Conservation (phyloP, 1,140 invertebrate genomes). For the Gonatopus flavifemur region DNA sequence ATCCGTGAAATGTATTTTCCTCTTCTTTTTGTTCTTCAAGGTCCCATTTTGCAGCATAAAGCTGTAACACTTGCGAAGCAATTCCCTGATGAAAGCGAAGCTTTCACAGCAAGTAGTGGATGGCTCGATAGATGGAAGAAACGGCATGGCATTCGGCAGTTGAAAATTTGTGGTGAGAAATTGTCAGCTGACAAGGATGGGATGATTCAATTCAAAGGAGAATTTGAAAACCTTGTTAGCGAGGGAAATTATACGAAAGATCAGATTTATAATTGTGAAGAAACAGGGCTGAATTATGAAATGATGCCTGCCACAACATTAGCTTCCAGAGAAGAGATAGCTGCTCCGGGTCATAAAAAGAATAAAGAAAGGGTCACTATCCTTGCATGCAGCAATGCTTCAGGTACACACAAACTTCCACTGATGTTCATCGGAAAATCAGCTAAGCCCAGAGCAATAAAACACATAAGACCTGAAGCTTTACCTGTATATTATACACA, state of each 20-base stretch:
- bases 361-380: slow-evolving; percentile 46
- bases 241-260: no score
- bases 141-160: slow-evolving; percentile 14
- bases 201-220: slow-evolving; percentile 9
- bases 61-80: slow-evolving; percentile 14
- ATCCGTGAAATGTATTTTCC: background rate
- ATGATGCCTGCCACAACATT: slow-evolving; percentile 37
- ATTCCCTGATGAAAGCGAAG: slow-evolving; percentile 7
- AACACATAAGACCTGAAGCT: slow-evolving; percentile 37
- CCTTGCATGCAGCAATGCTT: slow-evolving; percentile 39
- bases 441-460: slow-evolving; percentile 42
- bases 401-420: slow-evolving; percentile 37
- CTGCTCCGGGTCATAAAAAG: slow-evolving; percentile 31
- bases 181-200: slow-evolving; percentile 15
- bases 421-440: slow-evolving; percentile 46
- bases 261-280: slow-evolving; percentile 40
- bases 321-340: slow-evolving; percentile 32
- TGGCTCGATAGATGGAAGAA: slow-evolving; percentile 14
- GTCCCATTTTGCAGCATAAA: slow-evolving; percentile 14
- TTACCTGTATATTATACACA: slow-evolving; percentile 39
- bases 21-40: no score
- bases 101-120: slow-evolving; percentile 13
- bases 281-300: slow-evolving; percentile 39
- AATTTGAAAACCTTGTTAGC: slow-evolving; percentile 7
- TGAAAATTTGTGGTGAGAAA: slow-evolving; percentile 26